Evolutionary conservation across 2,113 vertebrate genomes (phyloP).

Genomic region (Amphilophus citrinellus): DNA sequence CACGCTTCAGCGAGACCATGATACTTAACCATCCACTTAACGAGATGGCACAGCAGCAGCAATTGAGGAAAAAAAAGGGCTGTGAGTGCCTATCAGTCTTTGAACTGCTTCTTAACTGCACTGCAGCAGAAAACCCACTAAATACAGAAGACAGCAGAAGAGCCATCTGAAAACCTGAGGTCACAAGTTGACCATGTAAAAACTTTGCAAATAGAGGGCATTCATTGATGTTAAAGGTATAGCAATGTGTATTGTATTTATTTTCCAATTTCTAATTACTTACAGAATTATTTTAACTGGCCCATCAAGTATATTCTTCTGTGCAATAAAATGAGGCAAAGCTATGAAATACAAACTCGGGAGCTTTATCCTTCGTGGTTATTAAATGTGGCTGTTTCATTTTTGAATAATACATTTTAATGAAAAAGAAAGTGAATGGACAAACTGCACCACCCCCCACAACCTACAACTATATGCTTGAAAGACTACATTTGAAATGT

Average conservation of each 20-base stretch:
- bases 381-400: not conserved
- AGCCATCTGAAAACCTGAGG: slow-evolving; percentile 37
- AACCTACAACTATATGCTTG: not conserved
- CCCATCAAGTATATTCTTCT: not conserved
- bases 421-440: not conserved
- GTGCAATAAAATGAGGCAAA: not conserved
- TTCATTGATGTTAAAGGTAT: not conserved
- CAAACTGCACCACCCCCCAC: not conserved
- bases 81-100: slow-evolving; percentile 59
- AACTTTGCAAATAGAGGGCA: slow-evolving; percentile 5
- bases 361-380: not conserved
- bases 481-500: slow-evolving; percentile 24
- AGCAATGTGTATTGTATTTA: not conserved
- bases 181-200: slow-evolving; percentile 23
- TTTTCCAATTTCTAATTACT: slow-evolving; percentile 6
- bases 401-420: not conserved
- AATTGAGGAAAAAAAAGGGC: slow-evolving; percentile 35
- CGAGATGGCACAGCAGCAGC: slow-evolving; percentile 61
- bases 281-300: not conserved
- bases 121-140: slow-evolving; percentile 59
- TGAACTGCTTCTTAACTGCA: slow-evolving; percentile 62
- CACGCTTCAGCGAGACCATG: slow-evolving; percentile 44
- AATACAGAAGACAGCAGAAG: slow-evolving; percentile 60
- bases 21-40: slow-evolving; percentile 73
- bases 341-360: not conserved